phyloP scores from a whole-genome alignment of 2,888 invertebrate genomes.

The Fissipunctia ypsillon region DNA sequence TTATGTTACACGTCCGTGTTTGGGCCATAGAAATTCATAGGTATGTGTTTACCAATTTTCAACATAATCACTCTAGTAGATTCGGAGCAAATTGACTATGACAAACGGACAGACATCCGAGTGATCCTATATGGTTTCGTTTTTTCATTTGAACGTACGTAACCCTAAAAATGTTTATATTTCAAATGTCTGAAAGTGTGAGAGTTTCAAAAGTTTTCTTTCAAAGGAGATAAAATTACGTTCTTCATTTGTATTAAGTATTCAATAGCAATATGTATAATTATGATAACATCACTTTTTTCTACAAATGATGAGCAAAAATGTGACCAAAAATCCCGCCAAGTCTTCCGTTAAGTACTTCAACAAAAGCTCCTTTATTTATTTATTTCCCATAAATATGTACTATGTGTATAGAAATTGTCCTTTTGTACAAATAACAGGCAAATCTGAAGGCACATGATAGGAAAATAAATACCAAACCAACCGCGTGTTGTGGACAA shows the following conservation, averaged over 20 bases:
- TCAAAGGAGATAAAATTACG: background rate
- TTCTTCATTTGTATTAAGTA: background rate
- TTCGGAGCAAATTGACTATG: no score
- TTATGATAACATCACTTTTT: background rate
- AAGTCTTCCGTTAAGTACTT: background rate
- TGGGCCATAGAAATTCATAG: no score
- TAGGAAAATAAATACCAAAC: constrained; percentile 52
- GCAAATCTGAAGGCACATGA: constrained; percentile 44
- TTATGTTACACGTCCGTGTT: no score
- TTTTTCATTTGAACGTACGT: no score
- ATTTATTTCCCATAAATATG: background rate
- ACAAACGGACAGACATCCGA: no score
- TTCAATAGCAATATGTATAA: no score
- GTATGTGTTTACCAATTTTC: no score
- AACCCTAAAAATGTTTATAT: no score
- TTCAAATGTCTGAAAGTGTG: no score
- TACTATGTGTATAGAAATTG: background rate
- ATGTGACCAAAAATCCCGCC: background rate
- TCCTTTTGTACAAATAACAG: constrained; percentile 26
- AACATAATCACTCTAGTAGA: no score
- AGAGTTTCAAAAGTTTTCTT: background rate
- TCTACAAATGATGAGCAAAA: background rate
- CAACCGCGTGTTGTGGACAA: constrained; percentile 36
- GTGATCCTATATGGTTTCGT: no score
- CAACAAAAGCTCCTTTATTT: background rate